phyloP scores from a whole-genome alignment of 2,113 vertebrate genomes.

The Aythya baeri region DNA sequence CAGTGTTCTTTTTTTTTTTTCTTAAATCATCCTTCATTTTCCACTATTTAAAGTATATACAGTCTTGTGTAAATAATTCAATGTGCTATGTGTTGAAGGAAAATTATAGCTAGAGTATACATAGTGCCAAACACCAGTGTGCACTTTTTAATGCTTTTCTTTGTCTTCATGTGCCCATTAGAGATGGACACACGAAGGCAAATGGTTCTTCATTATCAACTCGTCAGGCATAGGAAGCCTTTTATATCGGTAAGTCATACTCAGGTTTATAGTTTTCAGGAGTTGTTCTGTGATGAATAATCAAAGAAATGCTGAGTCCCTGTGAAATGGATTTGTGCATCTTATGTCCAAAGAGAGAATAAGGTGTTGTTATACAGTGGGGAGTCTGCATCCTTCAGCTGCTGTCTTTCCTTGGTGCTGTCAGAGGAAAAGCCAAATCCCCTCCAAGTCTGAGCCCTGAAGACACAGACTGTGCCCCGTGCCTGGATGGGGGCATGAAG shows the following conservation, averaged over 20 bases:
- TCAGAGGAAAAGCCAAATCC: not conserved
- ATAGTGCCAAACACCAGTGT: not conserved
- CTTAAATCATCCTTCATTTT: not conserved
- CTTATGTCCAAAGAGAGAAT: not conserved
- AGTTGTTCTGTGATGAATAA: not conserved
- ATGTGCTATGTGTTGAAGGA: not conserved
- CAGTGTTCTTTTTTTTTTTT: conserved; percentile 22
- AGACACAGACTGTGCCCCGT: rapidly evolving
- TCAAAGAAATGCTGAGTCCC: not conserved
- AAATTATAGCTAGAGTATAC: not conserved
- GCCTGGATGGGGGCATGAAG: not conserved
- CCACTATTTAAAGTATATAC: not conserved
- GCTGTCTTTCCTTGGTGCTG: not conserved
- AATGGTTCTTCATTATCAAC: not conserved
- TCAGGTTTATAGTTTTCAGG: not conserved
- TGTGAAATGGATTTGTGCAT: not conserved
- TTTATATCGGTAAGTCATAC: not conserved
- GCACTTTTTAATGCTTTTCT: not conserved
- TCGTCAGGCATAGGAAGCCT: not conserved
- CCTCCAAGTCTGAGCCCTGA: rapidly evolving
- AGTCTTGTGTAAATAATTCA: not conserved
- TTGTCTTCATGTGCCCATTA: not conserved
- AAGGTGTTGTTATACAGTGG: not conserved
- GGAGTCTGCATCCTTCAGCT: not conserved
- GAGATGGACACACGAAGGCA: not conserved